Percentiles rank a stretch among this genome's conserved stretches.
These are phyloP conservation scores for Galago senegalensis DNA, from an alignment of 2,797 vertebrate species.

Conservation along the genomic window DNA sequence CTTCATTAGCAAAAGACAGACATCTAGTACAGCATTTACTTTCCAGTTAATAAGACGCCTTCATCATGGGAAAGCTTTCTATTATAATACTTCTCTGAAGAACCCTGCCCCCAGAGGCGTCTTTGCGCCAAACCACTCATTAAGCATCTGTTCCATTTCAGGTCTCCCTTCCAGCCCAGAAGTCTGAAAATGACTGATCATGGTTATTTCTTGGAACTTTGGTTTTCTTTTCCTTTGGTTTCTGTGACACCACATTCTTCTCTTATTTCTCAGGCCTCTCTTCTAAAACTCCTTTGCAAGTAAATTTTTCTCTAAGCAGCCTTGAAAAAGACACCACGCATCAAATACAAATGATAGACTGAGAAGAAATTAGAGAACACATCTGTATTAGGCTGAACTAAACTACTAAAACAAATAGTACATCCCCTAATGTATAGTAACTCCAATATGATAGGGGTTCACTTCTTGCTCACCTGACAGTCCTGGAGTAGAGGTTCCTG, in stretches of 20 bases:
- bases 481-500: not conserved
- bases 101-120: not conserved
- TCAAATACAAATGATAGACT: constrained; percentile 44
- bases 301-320: not conserved
- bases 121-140: not conserved
- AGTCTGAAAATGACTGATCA: not conserved
- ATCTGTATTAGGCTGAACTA: not conserved
- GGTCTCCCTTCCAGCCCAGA: not conserved
- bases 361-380: constrained; percentile 10
- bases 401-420: not conserved
- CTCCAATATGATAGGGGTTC: constrained; percentile 1
- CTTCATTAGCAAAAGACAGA: not conserved
- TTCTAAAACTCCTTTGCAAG: not conserved
- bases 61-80: not conserved
- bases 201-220: constrained; percentile 14
- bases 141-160: not conserved
- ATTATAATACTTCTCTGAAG: not conserved
- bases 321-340: not conserved
- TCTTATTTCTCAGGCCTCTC: not conserved
- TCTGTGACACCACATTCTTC: not conserved
- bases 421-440: not conserved
- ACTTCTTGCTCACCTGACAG: not conserved
- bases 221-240: not conserved
- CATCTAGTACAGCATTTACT: not conserved
- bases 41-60: not conserved